A percentile compares a stretch with the other conserved stretches of the same genome.
These are phyloP conservation scores for Cherax quadricarinatus DNA, from an alignment of 1,140 invertebrate genomes.

Conservation along the genomic window DNA sequence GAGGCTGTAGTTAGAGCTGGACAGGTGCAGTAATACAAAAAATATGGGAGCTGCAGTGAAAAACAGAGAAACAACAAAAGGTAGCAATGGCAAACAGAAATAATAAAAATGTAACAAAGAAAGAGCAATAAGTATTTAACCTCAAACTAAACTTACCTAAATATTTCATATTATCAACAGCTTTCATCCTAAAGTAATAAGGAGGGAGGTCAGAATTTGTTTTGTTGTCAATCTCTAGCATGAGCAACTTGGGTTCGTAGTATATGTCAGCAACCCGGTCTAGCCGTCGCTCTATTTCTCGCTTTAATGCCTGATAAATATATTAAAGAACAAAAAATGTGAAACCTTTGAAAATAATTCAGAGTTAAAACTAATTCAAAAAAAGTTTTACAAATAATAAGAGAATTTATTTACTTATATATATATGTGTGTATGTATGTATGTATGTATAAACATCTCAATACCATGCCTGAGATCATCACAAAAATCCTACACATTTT, in stretches of 20 bases:
- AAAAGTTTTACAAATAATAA: neutral
- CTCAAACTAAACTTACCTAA: conserved; percentile 29
- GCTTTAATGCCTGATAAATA: conserved; percentile 31
- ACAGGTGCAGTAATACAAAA: too few relatives aligned
- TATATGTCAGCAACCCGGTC: conserved; percentile 57
- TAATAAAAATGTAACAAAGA: too few relatives aligned
- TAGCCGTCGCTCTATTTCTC: conserved; percentile 47
- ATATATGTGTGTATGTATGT: too few relatives aligned
- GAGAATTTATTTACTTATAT: too few relatives aligned
- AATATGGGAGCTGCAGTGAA: too few relatives aligned
- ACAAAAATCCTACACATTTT: too few relatives aligned
- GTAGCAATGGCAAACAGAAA: too few relatives aligned
- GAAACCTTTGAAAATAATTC: neutral
- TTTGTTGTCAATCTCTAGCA: conserved; percentile 28
- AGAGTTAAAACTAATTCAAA: neutral
- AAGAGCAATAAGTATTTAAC: neutral
- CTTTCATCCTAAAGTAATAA: conserved; percentile 62
- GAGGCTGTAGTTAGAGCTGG: too few relatives aligned
- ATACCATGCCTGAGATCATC: too few relatives aligned
- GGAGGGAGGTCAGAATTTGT: conserved; percentile 32
- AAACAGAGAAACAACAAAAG: too few relatives aligned
- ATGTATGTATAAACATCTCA: too few relatives aligned
- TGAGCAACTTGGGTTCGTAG: conserved; percentile 56
- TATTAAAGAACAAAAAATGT: neutral
- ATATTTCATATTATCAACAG: conserved; percentile 62